Evolutionary conservation across 2,113 vertebrate species (phyloP), one percentile per base, ranked within the genome.

Genomic region (Heloderma charlesbogerti): DNA sequence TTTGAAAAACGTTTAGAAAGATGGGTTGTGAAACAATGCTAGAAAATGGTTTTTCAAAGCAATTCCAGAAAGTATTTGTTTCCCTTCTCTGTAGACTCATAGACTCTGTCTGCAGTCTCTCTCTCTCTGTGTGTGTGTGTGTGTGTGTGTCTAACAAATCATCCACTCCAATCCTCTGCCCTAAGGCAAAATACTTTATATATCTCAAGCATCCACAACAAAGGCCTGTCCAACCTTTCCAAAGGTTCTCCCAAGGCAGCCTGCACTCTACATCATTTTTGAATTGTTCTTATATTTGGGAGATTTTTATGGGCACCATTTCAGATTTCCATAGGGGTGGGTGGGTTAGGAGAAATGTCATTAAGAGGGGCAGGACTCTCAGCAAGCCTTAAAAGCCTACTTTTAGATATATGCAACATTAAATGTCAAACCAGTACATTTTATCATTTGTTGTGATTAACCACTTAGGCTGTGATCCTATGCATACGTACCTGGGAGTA

Each of bases 31-130:
- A 43, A 83, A 83, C 67, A 74, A 34, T 60, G 37, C 34, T 57
- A 74, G 67, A 34, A 89, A 83, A 83, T 89, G n/a, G 22, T 74
- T 83, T 89, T 89, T 72, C 67, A 89, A 89, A 89, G 79, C 88
- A 83, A 25, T 82, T 83, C 79, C 48, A 72, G 16, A 72, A 82
- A 89, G 74, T 72, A 83, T 83, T 60, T 89, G 79, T 83, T 89
- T 89, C 67, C 37, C 29, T 74, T 60, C 48, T 89, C 67, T 60
- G 48, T 83, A 83, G 87, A n/a, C 34, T 88, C 63, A 88, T 66
- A 63, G 87, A 80, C n/a, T n/a, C n/a, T n/a, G 1, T 82, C 25
- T 37, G 43, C 27, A 72, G 5, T 22, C n/a, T n/a, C n/a, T n/a
- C n/a, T n/a, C n/a, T n/a, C n/a, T n/a, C n/a, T n/a, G 63, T 34